Conservation (phyloP, 2,888 invertebrate species). For the Campoplex nolae region DNA sequence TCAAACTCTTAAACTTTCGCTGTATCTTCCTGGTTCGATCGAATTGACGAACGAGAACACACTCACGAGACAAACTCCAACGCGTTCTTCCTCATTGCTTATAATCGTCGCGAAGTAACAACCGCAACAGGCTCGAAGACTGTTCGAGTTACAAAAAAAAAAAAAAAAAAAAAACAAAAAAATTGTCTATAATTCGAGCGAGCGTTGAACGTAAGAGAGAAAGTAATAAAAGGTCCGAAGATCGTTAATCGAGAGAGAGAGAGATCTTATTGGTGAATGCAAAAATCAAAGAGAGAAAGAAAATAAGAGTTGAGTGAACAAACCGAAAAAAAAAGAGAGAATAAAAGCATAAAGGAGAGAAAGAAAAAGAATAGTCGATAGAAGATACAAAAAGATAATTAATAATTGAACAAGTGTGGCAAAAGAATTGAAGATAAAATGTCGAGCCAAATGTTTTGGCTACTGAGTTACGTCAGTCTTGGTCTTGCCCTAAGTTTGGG, state of each 20-base stretch:
- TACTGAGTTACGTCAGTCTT: constrained; percentile 81
- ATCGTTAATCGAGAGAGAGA: constrained; percentile 8
- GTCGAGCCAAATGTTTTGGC: constrained; percentile 82
- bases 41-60: constrained; percentile 30
- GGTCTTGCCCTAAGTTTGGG: constrained; percentile 81
- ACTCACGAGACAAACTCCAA: constrained; percentile 43
- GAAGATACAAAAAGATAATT: constrained; percentile 35
- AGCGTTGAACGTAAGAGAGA: constrained; percentile 17
- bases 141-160: neutral
- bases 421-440: constrained; percentile 73
- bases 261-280: neutral
- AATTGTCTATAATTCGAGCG: neutral
- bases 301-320: constrained; percentile 25
- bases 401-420: constrained; percentile 54
- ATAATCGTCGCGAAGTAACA: constrained; percentile 42
- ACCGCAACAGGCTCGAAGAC: constrained; percentile 27
- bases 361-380: constrained; percentile 28
- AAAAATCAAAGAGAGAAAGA: constrained; percentile 39
- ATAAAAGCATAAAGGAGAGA: neutral
- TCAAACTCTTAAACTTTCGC: constrained; percentile 45
- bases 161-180: no score
- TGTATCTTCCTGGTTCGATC: constrained; percentile 56
- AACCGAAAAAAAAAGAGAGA: neutral
- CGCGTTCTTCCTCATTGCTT: constrained; percentile 66
- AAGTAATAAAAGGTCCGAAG: constrained; percentile 13